Base-by-base conservation (phyloP, 2,888 invertebrate genomes). In the Drosophila longiperda region DNA sequence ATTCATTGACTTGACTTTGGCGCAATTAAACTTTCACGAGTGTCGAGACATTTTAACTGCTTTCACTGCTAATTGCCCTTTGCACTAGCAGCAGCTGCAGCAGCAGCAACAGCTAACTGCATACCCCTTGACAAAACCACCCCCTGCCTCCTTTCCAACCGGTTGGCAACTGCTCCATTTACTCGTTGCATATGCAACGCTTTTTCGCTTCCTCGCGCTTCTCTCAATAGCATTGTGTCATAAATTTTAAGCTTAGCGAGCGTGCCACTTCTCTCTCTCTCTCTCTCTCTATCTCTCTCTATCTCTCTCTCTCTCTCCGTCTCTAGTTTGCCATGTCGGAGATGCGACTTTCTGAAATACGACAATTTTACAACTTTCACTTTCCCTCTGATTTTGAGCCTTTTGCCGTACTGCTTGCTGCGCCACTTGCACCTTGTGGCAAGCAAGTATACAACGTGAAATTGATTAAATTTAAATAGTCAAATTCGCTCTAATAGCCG, bases 191-290 rank as follows among this genome's bases (percentile, higher is more conserved):
- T 61, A 49, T 29, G 58, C 66, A 61, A 53, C 48, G 32, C 15
- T n/a, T 33, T 15, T 5, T 23, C 52, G 20, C 26, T 26, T 38
- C 36, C 12, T n/a, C 36, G 26, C 36, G 23, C 66, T 48, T 20
- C 36, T 12, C n/a, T 52, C 50, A 64, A 66, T 61, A 42, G 66
- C 66, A 66, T 67, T 68, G 61, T 69, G 73, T 76, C 75, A 77
- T 86, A 82, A 86, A 90, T 88, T 81, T 73, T 57, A 81, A 79
- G 80, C 79, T 83, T 75, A 76, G 73, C 80, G 59, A 58, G 36
- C 38, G 48, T 26, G 33, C 29, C 48, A 33, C 34, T 48, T 54
- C 36, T n/a, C 20, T 32, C 15, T 52, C 52, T 7, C 2, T 20
- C 23, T 2, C 8, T 34, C 15, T 3, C 1, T 29, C 42, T 15